Percentiles rank a stretch among this genome's conserved stretches.
Evolutionary conservation across 2,113 vertebrate genomes (phyloP).

Genomic region (Pterocles burchelli): DNA sequence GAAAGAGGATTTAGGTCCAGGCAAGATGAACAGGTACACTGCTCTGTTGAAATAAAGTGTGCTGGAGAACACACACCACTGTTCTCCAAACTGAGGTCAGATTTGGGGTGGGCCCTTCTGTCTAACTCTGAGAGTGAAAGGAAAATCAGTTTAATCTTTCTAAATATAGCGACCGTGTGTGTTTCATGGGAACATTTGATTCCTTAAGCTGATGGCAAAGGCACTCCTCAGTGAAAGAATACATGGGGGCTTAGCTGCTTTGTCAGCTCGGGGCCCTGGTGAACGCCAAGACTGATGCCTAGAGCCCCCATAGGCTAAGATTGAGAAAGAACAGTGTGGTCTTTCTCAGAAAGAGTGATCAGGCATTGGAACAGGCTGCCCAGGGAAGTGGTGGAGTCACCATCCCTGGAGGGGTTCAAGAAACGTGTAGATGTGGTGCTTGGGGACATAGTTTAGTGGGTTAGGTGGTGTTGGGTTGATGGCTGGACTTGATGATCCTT

Average conservation of each 20-base stretch:
- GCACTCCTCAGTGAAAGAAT: neutral
- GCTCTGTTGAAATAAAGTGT: neutral
- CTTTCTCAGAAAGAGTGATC: too few relatives aligned
- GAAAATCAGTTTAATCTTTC: neutral
- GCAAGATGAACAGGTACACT: neutral
- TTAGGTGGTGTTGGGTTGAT: too few relatives aligned
- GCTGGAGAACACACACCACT: neutral
- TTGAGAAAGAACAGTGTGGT: neutral
- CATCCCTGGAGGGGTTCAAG: too few relatives aligned
- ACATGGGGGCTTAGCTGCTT: neutral
- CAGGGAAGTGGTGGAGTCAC: too few relatives aligned
- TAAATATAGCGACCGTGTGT: neutral
- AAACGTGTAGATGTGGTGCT: too few relatives aligned
- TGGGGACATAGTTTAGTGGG: too few relatives aligned
- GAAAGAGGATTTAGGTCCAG: neutral
- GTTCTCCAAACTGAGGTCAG: neutral
- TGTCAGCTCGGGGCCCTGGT: neutral
- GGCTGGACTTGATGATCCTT: too few relatives aligned
- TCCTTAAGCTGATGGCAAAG: neutral
- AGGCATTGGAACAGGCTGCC: too few relatives aligned
- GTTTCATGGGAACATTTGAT: neutral
- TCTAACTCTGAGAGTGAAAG: neutral
- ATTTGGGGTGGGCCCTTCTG: neutral
- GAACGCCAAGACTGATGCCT: neutral
- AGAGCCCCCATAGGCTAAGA: neutral